Percentiles rank a stretch among this genome's conserved stretches.
These are phyloP conservation scores for Pangasius krempfi DNA, from an alignment of 2,797 vertebrate genomes.

Conservation along the genomic window DNA sequence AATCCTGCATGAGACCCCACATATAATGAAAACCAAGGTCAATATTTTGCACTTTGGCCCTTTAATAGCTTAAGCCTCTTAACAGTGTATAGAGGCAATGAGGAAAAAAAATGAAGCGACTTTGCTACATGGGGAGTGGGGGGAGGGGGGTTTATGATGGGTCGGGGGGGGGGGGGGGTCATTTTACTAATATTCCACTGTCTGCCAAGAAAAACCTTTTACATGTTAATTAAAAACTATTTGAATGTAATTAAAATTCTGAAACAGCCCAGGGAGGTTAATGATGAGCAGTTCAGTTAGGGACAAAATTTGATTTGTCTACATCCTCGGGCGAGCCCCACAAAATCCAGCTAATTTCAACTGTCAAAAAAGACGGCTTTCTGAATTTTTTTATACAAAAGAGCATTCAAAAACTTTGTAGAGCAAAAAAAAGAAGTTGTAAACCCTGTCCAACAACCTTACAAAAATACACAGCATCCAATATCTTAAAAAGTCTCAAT, in stretches of 20 bases:
- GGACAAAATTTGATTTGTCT: slow-evolving; percentile 9
- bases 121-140: neutral
- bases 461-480: neutral
- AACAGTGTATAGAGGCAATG: slow-evolving; percentile 7
- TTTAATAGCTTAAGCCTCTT: slow-evolving; percentile 36
- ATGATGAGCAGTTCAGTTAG: slow-evolving; percentile 13
- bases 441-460: slow-evolving; percentile 10
- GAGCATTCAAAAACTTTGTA: slow-evolving; percentile 4
- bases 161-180: too few relatives aligned
- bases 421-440: neutral
- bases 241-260: slow-evolving; percentile 14
- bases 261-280: slow-evolving; percentile 4
- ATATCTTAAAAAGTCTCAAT: neutral
- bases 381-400: neutral
- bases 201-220: slow-evolving; percentile 12
- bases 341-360: neutral
- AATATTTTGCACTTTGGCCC: slow-evolving; percentile 16
- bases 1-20: neutral
- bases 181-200: neutral
- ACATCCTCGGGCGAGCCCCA: neutral
- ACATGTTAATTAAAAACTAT: slow-evolving; percentile 25
- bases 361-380: neutral
- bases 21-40: slow-evolving; percentile 16
- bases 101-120: neutral
- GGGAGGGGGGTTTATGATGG: too few relatives aligned